Conservation (phyloP, 1,140 invertebrate genomes). For the Drosophila pseudoobscura region DNA sequence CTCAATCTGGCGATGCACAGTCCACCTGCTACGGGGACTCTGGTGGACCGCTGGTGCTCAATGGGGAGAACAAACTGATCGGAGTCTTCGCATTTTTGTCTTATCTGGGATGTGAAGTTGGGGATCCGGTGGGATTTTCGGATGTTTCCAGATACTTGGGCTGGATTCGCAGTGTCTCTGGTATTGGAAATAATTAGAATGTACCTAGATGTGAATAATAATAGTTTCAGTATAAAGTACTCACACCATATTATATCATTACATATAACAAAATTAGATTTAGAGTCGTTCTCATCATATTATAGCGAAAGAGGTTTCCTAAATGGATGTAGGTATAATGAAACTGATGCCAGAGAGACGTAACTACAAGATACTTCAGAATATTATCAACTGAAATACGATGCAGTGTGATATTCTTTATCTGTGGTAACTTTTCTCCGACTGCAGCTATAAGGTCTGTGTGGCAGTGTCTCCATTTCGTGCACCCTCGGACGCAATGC, state of each 20-base stretch:
- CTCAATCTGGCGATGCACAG: constrained; percentile 27
- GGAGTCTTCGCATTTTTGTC: not conserved
- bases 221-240: no score
- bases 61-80: not conserved
- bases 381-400: no score
- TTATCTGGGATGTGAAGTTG: not conserved
- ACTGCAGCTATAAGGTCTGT: constrained; percentile 20
- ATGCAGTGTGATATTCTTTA: no score
- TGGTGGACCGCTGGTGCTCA: constrained; percentile 34
- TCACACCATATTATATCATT: constrained; percentile 7
- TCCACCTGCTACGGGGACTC: constrained; percentile 48
- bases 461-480: constrained; percentile 43
- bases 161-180: not conserved
- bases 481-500: constrained; percentile 28
- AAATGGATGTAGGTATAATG: no score
- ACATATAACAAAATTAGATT: not conserved
- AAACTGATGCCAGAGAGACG: no score
- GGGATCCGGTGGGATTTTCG: not conserved
- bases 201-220: no score
- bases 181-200: not conserved
- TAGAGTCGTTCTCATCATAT: no score
- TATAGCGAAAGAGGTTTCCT: no score
- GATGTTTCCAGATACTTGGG: not conserved
- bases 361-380: no score
- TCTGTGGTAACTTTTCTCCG: not conserved